Base-by-base conservation (phyloP, 2,113 vertebrate species). In the Malaclemys terrapin region DNA sequence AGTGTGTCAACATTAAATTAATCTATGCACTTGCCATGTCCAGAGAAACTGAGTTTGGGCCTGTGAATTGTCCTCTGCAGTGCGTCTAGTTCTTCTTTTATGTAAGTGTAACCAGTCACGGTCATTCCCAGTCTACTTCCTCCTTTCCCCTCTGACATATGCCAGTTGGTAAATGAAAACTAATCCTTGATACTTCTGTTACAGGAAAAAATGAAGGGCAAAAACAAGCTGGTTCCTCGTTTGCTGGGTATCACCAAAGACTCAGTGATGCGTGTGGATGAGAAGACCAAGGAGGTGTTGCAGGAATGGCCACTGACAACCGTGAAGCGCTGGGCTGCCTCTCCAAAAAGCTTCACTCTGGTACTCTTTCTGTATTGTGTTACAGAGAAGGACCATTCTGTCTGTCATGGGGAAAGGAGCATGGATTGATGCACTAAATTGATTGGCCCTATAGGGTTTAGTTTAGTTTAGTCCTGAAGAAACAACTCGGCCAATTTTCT, bases 121-220 rank as follows among this genome's bases (percentile, higher is more conserved):
- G 85, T 50, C 49, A 45, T 80, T 57, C 25, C 82, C n/a, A 25
- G 11, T 52, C 20, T 38, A 5, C 27, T 29, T 47, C 81, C 75
- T 53, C 47, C 10, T 87, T 72, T 84, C n/a, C 86, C 4, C 50
- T 35, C 4, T 87, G 85, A 10, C 12, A 85, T 85, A 5, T 53
- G n/a, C 1, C 10, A 2, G 53, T 86, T 83, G 53, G 89, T 82
- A 88, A 53, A 50, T 8, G 25, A 79, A 84, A 84, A 50, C 27
- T 85, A 17, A 91, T 35, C 24, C 89, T 90, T 31, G 29, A 2
- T 90, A 54, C 89, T 75, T 94, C 93, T 92, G 7, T 96, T 97
- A 1, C 5, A 99, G 99, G 99, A 99, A 94, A 99, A 99, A 97
- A 99, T 99, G 99, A 99, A 99, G 97, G 99, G 99, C 91, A 99